Evolutionary conservation across 2,113 vertebrate genomes (phyloP), one percentile per base, ranked within the genome.

Genomic region (Myrmecophaga tridactyla): DNA sequence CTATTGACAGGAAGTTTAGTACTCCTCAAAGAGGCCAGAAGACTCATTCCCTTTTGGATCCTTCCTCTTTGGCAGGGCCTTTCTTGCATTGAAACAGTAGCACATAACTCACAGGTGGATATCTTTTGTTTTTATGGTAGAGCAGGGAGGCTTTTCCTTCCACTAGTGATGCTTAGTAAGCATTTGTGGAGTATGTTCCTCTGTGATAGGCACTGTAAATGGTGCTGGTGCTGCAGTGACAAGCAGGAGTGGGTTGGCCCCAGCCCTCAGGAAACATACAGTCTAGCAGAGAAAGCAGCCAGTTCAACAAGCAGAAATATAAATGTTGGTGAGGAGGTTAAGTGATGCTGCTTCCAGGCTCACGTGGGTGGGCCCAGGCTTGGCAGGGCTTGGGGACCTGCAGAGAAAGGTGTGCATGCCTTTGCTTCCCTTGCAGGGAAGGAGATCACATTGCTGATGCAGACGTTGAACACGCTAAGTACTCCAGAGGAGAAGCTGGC

Each of bases 401-500:
- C n/a, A 53, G 53, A 90, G 1, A 58, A 89, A 36, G 0, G 0
- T 3, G 2, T 41, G 7, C 93, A 43, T 94, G 83, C 46, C 80
- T 43, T 91, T n/a, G 48, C 18, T 60, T 7, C 21, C 0, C 0
- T 98, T 97, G 23, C 96, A 99, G 99, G 99, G 36, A 99, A 99
- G 97, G 99, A 99, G 96, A 99, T 99, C 98, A 99, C 99, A 0
- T 98, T 99, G 87, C 98, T 99, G 96, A 99, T 99, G 99, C 99
- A 99, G 98, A 99, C 99, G 0, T 96, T 99, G 90, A 99, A 99
- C 98, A 99, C 99, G 0, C 98, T 99, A 97, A 99, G 99, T 97
- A 99, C 99, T 0, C 99, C 99, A 1, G 99, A 99, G 96, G 99
- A 99, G 97, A 99, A 99, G 43, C 98, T 99, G 3, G 98, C 98